phyloP scores from a whole-genome alignment of 2,888 invertebrate genomes.

The Caenorhabditis becei region DNA sequence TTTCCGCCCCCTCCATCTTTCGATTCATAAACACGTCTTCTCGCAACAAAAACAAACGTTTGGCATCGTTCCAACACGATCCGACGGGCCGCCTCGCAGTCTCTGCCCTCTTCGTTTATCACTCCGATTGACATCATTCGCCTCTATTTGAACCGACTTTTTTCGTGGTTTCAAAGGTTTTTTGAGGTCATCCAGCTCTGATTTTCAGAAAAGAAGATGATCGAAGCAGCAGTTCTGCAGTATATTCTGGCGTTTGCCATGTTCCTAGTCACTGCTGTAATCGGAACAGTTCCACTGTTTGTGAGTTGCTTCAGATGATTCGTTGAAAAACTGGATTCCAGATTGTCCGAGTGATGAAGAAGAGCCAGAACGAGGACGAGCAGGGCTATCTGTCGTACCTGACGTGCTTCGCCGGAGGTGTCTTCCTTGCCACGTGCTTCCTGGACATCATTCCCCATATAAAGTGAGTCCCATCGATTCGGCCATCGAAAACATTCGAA shows the following conservation, averaged over 20 bases:
- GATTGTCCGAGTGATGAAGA: constrained; percentile 56
- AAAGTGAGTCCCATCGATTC: constrained; percentile 60
- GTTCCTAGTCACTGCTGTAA: constrained; percentile 50
- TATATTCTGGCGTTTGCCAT: constrained; percentile 50
- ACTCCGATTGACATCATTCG: not conserved
- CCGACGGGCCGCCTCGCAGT: not conserved
- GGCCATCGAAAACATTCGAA: no score
- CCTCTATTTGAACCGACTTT: not conserved
- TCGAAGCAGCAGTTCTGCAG: constrained; percentile 37
- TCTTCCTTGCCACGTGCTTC: constrained; percentile 78
- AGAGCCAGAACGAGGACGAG: constrained; percentile 59
- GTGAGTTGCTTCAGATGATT: constrained; percentile 24
- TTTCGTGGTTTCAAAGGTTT: no score
- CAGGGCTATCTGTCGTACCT: constrained; percentile 59
- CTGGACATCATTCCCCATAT: constrained; percentile 79
- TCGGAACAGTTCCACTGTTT: constrained; percentile 51
- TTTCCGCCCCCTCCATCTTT: constrained; percentile 1
- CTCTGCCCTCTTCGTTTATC: not conserved
- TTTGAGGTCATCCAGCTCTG: not conserved
- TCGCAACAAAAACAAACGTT: constrained; percentile 20
- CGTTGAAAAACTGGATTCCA: constrained; percentile 6
- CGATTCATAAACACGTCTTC: constrained; percentile 20
- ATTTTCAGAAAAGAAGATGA: constrained; percentile 13
- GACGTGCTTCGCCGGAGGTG: constrained; percentile 71
- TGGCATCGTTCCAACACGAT: constrained; percentile 24